Evolutionary conservation across 2,797 vertebrate genomes (phyloP).

Genomic region (Mormyrops attenuatus): DNA sequence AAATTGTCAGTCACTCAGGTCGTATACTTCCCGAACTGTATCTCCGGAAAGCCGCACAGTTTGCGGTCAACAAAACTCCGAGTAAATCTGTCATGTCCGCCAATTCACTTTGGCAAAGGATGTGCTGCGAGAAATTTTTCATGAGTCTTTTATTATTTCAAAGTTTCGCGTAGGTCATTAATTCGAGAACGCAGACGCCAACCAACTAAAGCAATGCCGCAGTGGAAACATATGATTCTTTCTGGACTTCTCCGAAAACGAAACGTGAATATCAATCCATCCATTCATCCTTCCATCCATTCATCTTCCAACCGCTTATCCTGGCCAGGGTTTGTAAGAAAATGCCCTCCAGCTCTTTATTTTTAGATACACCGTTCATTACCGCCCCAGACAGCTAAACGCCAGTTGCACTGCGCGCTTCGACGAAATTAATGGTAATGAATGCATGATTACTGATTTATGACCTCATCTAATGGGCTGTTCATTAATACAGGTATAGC

Average conservation of each 20-base stretch:
- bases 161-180: neutral
- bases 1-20: neutral
- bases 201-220: neutral
- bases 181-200: neutral
- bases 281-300: neutral
- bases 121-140: neutral
- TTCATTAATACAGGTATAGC: neutral
- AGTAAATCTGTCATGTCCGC: neutral
- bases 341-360: neutral
- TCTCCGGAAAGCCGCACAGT: neutral
- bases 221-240: neutral
- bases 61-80: neutral
- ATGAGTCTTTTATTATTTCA: neutral
- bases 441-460: constrained; percentile 1
- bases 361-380: neutral
- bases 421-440: neutral
- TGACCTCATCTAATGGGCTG: neutral
- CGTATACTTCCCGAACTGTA: neutral
- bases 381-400: neutral
- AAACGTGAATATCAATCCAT: neutral
- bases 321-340: neutral
- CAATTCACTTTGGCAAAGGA: neutral
- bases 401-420: neutral
- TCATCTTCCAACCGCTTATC: neutral
- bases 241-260: neutral